Evolutionary conservation across 2,797 vertebrate species (phyloP).

Genomic region (Garrulus glandarius): DNA sequence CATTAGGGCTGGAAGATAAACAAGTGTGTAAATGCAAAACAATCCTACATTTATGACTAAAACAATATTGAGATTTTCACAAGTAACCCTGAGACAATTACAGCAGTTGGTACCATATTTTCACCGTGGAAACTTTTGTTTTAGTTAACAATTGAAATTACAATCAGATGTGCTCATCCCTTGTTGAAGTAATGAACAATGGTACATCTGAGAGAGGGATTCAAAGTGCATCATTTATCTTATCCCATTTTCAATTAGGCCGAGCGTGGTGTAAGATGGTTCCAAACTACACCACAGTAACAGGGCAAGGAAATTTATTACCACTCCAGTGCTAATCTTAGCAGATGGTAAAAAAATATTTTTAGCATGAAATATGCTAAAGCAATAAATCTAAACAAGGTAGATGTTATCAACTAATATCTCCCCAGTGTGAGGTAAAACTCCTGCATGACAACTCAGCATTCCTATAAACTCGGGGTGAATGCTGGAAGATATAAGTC

Average conservation of each 20-base stretch:
- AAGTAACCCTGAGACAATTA: constrained; percentile 64
- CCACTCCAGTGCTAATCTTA: constrained; percentile 80
- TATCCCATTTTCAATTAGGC: constrained; percentile 81
- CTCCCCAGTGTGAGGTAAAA: constrained; percentile 78
- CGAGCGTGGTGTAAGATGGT: constrained; percentile 67
- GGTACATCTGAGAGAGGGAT: constrained; percentile 74
- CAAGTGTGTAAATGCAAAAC: constrained; percentile 58
- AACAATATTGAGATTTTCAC: constrained; percentile 66
- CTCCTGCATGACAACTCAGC: constrained; percentile 73
- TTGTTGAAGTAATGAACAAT: constrained; percentile 77
- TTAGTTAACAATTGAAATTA: constrained; percentile 75
- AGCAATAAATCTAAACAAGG: constrained; percentile 80
- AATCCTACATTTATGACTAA: constrained; percentile 52
- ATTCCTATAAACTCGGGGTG: constrained; percentile 65
- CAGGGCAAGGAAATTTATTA: constrained; percentile 80
- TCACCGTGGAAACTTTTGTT: constrained; percentile 75
- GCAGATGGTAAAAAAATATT: constrained; percentile 78
- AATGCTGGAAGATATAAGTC: constrained; percentile 30
- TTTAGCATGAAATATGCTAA: constrained; percentile 81
- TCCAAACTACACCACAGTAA: constrained; percentile 77
- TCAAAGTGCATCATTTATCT: constrained; percentile 81
- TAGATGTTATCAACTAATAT: constrained; percentile 79
- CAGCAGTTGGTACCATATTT: constrained; percentile 68
- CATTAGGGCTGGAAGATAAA: constrained; percentile 34
- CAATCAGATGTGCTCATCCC: constrained; percentile 75